Evolutionary conservation across 2,797 vertebrate species (phyloP).

Genomic region (Pantherophis alleghaniensis): DNA sequence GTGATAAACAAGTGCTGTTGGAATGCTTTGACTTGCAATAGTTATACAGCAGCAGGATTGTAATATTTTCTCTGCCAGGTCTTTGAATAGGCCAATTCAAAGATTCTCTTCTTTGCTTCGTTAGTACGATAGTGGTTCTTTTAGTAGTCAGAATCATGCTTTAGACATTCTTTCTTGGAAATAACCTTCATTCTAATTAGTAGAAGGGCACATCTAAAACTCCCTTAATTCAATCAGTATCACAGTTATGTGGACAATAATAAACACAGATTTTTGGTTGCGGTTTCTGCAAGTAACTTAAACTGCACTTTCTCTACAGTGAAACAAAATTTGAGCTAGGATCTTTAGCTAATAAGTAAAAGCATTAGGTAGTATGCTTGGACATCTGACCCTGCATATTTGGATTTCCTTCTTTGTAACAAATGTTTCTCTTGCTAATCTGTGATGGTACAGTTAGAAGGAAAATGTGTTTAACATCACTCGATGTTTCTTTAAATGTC

Average conservation of each 20-base stretch:
- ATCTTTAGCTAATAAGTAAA: neutral
- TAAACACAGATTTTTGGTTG: neutral
- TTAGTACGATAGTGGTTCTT: neutral
- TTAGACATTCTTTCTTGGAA: neutral
- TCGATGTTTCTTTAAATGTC: neutral
- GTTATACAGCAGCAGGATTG: neutral
- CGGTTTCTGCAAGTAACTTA: neutral
- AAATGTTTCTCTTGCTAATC: neutral
- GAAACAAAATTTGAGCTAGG: neutral
- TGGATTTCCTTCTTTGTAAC: neutral
- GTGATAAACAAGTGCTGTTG: neutral
- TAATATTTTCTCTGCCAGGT: neutral
- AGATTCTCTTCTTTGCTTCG: neutral
- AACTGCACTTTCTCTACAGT: neutral
- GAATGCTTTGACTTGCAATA: neutral
- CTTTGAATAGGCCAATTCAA: neutral
- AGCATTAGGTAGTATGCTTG: neutral
- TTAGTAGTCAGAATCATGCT: neutral
- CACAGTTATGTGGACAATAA: neutral
- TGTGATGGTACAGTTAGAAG: neutral
- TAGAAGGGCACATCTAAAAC: neutral
- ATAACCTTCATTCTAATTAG: neutral
- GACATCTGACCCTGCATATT: neutral
- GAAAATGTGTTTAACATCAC: neutral
- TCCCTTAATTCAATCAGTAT: neutral